Evolutionary conservation across 2,888 invertebrate species (phyloP).

Genomic region (Atethmia centrago): DNA sequence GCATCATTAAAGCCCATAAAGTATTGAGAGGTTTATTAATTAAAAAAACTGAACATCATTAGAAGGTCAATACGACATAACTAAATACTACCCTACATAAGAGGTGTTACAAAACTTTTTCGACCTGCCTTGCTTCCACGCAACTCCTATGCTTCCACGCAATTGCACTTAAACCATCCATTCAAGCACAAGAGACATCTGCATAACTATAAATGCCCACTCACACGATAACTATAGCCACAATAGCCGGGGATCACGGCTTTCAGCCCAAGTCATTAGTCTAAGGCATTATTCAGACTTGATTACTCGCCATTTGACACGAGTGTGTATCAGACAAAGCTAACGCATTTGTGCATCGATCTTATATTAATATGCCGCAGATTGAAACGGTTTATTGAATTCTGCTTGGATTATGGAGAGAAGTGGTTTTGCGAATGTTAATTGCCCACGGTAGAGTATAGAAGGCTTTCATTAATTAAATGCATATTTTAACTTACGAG

Average conservation of each 20-base stretch:
- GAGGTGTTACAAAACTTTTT: not conserved
- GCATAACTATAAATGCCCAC: conserved; percentile 36
- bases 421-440: conserved; percentile 5
- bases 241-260: conserved; percentile 52
- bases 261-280: conserved; percentile 72
- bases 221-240: conserved; percentile 32
- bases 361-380: conserved; percentile 66
- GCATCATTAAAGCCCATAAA: too few species aligned
- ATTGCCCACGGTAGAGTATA: not conserved
- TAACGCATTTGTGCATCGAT: conserved; percentile 78
- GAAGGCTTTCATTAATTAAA: not conserved
- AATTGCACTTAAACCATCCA: conserved; percentile 23
- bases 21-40: too few species aligned
- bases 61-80: too few species aligned
- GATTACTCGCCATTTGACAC: conserved; percentile 77
- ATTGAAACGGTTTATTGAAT: conserved; percentile 64
- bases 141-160: not conserved
- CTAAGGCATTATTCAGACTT: conserved; percentile 70
- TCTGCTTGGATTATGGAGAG: conserved; percentile 12
- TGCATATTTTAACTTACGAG: not conserved
- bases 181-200: conserved; percentile 30
- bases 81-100: not conserved
- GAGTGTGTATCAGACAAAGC: conserved; percentile 77
- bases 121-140: too few species aligned
- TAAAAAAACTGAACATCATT: too few species aligned